phyloP scores from a whole-genome alignment of 2,113 vertebrate genomes.

The Cheirogaleus medius region DNA sequence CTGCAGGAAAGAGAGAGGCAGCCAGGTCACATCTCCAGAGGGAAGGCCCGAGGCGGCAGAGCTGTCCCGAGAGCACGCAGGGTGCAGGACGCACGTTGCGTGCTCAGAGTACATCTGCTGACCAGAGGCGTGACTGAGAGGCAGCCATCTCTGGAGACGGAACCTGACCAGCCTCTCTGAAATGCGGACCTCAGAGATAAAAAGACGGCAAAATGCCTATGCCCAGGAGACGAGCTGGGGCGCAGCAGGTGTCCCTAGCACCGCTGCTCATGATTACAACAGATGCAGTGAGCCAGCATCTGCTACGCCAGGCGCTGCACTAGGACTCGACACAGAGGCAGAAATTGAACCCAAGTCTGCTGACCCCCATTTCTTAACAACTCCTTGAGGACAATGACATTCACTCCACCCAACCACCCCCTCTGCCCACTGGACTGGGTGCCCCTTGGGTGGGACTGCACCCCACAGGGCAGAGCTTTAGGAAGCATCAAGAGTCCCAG shows the following conservation, averaged over 20 bases:
- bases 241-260: not conserved
- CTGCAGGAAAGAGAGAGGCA: conserved; percentile 76
- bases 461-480: not conserved
- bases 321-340: not conserved
- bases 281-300: fast-evolving
- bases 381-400: not conserved
- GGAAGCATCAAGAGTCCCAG: not conserved
- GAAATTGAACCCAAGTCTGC: not conserved
- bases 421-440: not conserved
- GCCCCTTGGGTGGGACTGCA: not conserved
- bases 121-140: not conserved
- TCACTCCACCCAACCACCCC: not conserved
- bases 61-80: not conserved
- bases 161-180: not conserved
- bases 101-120: not conserved
- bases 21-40: not conserved
- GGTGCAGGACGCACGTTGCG: fast-evolving
- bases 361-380: not conserved
- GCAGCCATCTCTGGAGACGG: too few species aligned
- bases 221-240: not conserved
- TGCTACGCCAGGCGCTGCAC: not conserved
- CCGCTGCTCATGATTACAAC: fast-evolving
- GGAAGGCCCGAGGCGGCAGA: not conserved
- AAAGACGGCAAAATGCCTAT: not conserved
- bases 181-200: not conserved